phyloP scores from a whole-genome alignment of 2,888 invertebrate species.

The Parnassius glacialis region DNA sequence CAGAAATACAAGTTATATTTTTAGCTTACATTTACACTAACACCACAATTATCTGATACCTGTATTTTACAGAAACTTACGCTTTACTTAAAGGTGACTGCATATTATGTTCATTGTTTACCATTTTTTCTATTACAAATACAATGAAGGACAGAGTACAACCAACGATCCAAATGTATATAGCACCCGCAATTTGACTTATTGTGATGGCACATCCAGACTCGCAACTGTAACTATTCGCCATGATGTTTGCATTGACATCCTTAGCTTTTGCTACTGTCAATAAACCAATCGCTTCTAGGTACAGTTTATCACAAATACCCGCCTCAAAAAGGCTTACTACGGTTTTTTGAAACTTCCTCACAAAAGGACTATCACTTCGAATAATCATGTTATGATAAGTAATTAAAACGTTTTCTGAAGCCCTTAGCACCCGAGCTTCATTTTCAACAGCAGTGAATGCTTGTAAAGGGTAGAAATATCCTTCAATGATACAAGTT shows the following conservation, averaged over 20 bases:
- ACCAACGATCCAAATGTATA: constrained; percentile 56
- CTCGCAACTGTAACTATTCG: constrained; percentile 57
- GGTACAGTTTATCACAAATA: constrained; percentile 51
- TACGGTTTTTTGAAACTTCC: constrained; percentile 41
- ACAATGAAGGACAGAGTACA: constrained; percentile 44
- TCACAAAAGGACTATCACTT: constrained; percentile 43
- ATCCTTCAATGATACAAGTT: constrained; percentile 48
- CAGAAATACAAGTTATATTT: too few relatives aligned
- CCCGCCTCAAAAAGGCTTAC: constrained; percentile 59
- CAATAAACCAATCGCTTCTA: constrained; percentile 53
- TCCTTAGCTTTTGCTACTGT: constrained; percentile 45
- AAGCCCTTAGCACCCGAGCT: constrained; percentile 47
- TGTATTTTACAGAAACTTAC: not conserved
- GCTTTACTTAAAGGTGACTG: not conserved
- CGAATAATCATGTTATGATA: constrained; percentile 62
- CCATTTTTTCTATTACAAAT: constrained; percentile 47
- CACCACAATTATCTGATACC: too few relatives aligned
- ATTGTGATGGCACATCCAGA: constrained; percentile 57
- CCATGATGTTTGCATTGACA: constrained; percentile 46
- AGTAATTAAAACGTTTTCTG: constrained; percentile 50
- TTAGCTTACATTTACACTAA: too few relatives aligned
- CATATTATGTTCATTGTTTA: not conserved
- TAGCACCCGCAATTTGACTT: constrained; percentile 48
- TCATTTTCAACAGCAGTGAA: constrained; percentile 52
- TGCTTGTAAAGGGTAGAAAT: constrained; percentile 49